Conservation (phyloP, 2,888 invertebrate genomes). For the Aquatica leii region DNA sequence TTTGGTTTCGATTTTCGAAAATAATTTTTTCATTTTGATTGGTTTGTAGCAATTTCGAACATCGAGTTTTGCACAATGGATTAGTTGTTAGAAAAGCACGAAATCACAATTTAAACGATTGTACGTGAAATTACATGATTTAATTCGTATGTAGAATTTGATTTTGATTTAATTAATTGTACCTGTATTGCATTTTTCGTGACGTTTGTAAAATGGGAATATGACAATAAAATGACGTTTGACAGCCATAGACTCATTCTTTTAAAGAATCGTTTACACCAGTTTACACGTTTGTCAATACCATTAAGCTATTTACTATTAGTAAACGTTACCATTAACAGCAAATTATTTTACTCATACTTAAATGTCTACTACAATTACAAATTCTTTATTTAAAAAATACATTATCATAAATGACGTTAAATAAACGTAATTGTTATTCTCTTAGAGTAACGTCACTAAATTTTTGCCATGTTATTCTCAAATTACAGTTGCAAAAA, state of each 20-base stretch:
- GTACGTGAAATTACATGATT: conserved; percentile 23
- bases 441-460: too few relatives aligned
- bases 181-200: conserved; percentile 35
- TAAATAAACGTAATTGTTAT: too few relatives aligned
- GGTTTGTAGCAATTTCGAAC: conserved; percentile 11
- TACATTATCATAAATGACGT: too few relatives aligned
- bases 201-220: conserved; percentile 43
- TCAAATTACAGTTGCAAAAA: too few relatives aligned
- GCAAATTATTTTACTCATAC: too few relatives aligned
- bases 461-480: too few relatives aligned
- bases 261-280: conserved; percentile 9
- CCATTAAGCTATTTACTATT: too few relatives aligned
- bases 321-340: too few relatives aligned
- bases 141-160: conserved; percentile 17
- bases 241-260: conserved; percentile 12
- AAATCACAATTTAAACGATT: conserved; percentile 13
- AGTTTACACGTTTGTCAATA: neutral
- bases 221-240: conserved; percentile 40
- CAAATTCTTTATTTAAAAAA: too few relatives aligned
- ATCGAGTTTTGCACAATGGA: conserved; percentile 18
- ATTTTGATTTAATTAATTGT: conserved; percentile 25
- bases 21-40: conserved; percentile 78
- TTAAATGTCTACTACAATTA: too few relatives aligned
- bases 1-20: conserved; percentile 76
- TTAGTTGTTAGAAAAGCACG: neutral